These are phyloP conservation scores for Protonibea diacanthus DNA, from an alignment of 2,797 vertebrate species.

Conservation along the genomic window DNA sequence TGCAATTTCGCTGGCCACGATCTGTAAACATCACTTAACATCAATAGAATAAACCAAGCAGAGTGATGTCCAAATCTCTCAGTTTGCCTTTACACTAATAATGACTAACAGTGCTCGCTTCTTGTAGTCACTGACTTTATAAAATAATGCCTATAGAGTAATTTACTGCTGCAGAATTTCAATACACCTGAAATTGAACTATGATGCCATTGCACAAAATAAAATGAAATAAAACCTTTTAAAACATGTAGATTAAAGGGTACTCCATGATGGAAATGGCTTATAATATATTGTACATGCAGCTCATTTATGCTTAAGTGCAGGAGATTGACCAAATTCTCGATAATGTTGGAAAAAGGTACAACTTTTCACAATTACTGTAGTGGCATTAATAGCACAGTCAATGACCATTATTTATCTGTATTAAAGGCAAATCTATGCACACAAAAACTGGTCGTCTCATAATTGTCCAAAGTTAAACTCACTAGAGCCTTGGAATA, in stretches of 20 bases:
- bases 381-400: conserved; percentile 54
- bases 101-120: background rate
- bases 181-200: background rate
- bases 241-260: background rate
- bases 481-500: conserved; percentile 70
- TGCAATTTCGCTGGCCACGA: conserved; percentile 82
- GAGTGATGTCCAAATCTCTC: conserved; percentile 51
- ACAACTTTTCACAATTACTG: conserved; percentile 38
- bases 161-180: background rate
- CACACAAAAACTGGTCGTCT: conserved; percentile 47
- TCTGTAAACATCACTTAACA: conserved; percentile 86
- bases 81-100: conserved; percentile 16
- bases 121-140: background rate
- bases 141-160: background rate
- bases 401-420: conserved; percentile 60
- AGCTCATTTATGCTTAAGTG: background rate
- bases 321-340: conserved; percentile 4
- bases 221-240: background rate
- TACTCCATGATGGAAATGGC: background rate
- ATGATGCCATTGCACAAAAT: background rate
- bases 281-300: background rate
- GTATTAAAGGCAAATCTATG: conserved; percentile 53
- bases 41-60: conserved; percentile 76
- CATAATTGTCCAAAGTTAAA: conserved; percentile 80
- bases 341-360: conserved; percentile 23